These are phyloP conservation scores for Drosophila quadrilineata DNA, from an alignment of 1,140 invertebrate species.

Conservation along the genomic window DNA sequence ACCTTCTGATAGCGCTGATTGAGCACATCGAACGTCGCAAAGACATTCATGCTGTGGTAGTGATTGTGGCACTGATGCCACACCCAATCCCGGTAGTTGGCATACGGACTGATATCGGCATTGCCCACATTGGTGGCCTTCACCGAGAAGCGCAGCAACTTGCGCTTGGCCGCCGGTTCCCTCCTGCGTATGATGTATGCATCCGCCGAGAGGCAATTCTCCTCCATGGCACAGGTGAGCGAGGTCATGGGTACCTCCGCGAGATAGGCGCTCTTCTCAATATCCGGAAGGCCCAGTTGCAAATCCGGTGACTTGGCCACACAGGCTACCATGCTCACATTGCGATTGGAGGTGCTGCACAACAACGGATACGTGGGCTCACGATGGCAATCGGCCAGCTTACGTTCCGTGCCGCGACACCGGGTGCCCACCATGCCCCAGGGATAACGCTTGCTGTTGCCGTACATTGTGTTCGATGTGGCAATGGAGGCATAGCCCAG, in stretches of 20 bases:
- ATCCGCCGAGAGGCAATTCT: slow-evolving; percentile 92
- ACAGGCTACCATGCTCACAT: slow-evolving; percentile 90
- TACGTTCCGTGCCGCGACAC: slow-evolving; percentile 88
- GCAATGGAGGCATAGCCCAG: slow-evolving; percentile 89
- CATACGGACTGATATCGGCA: slow-evolving; percentile 92
- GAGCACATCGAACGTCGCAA: slow-evolving; percentile 96
- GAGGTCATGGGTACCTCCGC: slow-evolving; percentile 91
- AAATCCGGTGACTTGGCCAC: slow-evolving; percentile 90
- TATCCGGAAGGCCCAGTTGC: slow-evolving; percentile 88
- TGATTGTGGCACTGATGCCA: slow-evolving; percentile 98
- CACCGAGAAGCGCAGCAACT: slow-evolving; percentile 82
- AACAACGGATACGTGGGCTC: slow-evolving; percentile 71
- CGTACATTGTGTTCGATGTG: slow-evolving; percentile 84
- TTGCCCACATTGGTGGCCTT: slow-evolving; percentile 93
- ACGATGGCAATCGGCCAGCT: slow-evolving; percentile 87
- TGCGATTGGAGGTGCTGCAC: slow-evolving; percentile 83
- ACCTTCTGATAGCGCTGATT: slow-evolving; percentile 87
- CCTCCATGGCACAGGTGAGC: slow-evolving; percentile 97
- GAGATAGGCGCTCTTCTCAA: slow-evolving; percentile 91
- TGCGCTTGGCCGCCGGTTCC: slow-evolving; percentile 51
- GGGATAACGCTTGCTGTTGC: slow-evolving; percentile 82
- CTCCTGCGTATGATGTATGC: slow-evolving; percentile 88
- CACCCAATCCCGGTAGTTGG: slow-evolving; percentile 95
- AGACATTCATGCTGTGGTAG: slow-evolving; percentile 99
- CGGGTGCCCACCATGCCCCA: slow-evolving; percentile 87